Evolutionary conservation across 2,797 vertebrate genomes (phyloP).

Genomic region (Pteropus rufus): DNA sequence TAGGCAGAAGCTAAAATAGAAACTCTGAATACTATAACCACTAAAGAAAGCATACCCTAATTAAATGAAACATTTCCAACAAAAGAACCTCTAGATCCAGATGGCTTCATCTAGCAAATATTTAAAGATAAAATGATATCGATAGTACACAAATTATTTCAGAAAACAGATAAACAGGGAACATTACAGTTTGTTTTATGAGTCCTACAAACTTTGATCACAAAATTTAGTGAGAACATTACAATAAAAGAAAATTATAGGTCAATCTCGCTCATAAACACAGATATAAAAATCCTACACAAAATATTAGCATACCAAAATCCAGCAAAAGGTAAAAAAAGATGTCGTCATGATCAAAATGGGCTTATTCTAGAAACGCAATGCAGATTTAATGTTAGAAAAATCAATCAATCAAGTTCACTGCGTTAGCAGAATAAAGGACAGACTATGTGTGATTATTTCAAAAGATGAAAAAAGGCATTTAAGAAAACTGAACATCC

Average conservation of each 20-base stretch:
- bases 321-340: background rate
- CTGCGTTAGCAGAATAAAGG: background rate
- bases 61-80: background rate
- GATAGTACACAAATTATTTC: background rate
- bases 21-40: background rate
- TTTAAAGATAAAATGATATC: background rate
- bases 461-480: background rate
- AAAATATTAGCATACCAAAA: conserved; percentile 9
- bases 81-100: background rate
- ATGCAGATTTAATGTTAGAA: background rate
- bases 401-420: background rate
- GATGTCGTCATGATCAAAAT: background rate
- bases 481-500: background rate
- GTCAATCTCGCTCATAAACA: background rate
- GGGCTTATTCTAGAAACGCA: background rate
- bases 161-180: background rate
- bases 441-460: background rate
- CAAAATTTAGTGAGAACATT: background rate
- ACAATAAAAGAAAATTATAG: background rate
- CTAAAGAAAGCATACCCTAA: background rate
- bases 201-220: background rate
- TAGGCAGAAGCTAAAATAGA: background rate
- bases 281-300: background rate
- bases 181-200: background rate
- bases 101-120: background rate